These are phyloP conservation scores for Elanoides forficatus DNA, from an alignment of 2,113 vertebrate genomes.

Conservation along the genomic window DNA sequence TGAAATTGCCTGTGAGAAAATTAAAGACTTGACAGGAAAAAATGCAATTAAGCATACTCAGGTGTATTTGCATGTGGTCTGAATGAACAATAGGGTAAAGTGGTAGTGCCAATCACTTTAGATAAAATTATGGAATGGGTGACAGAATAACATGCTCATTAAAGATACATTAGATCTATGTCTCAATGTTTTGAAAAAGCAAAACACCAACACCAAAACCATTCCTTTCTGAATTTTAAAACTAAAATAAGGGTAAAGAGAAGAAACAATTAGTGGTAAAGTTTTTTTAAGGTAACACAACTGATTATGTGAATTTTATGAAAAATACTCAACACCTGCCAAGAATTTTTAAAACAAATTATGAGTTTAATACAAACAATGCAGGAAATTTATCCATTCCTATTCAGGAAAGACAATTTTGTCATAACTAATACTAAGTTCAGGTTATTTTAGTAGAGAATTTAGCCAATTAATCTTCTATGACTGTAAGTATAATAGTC, in stretches of 20 bases:
- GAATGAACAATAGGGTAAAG: not conserved
- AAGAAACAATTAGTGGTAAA: not conserved
- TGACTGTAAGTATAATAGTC: not conserved
- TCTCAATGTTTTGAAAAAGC: not conserved
- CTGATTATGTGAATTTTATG: not conserved
- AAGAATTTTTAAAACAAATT: not conserved
- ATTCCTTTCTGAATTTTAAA: not conserved
- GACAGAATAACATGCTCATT: not conserved
- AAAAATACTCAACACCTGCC: not conserved
- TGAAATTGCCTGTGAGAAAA: not conserved
- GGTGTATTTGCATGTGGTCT: not conserved
- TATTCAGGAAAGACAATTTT: not conserved
- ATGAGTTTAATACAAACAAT: not conserved
- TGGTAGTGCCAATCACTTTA: not conserved
- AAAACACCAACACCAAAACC: not conserved
- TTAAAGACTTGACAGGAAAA: constrained; percentile 3
- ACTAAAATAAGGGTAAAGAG: not conserved
- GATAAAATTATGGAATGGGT: not conserved
- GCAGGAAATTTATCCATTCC: not conserved
- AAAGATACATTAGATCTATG: not conserved
- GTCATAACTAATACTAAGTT: not conserved
- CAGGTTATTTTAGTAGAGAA: not conserved
- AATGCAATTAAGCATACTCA: not conserved
- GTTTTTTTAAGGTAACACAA: not conserved
- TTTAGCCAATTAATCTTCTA: not conserved